These are phyloP conservation scores for Motacilla tschutschensis DNA, from an alignment of 2,113 vertebrate species.

Conservation along the genomic window DNA sequence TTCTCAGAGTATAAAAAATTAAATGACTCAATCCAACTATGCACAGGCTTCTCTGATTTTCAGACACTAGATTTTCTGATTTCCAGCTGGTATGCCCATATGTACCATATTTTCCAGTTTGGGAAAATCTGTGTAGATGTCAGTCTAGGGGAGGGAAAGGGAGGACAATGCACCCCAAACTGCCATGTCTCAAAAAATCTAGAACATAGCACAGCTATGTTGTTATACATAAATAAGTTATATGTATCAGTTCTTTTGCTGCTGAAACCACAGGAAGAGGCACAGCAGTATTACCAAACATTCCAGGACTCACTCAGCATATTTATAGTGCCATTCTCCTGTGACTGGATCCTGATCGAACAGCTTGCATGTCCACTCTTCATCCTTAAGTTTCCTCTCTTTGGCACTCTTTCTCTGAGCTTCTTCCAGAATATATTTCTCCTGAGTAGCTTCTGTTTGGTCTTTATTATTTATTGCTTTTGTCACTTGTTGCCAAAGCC, in stretches of 20 bases:
- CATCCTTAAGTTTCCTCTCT: conserved; percentile 88
- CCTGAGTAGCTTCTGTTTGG: conserved; percentile 95
- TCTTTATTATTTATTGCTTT: conserved; percentile 96
- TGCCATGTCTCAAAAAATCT: neutral
- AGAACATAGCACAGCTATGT: neutral
- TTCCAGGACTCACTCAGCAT: conserved; percentile 86
- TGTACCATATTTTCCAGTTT: neutral
- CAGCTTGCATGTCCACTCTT: conserved; percentile 88
- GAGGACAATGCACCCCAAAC: neutral
- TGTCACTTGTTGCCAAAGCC: conserved; percentile 96
- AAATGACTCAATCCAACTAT: neutral
- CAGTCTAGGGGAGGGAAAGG: neutral
- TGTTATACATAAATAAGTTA: neutral
- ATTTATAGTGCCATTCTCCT: conserved; percentile 96
- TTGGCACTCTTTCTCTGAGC: conserved; percentile 91
- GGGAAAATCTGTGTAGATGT: neutral
- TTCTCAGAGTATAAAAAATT: neutral
- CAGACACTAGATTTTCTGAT: neutral
- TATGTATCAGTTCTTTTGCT: neutral
- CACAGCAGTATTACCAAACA: neutral
- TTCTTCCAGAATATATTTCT: conserved; percentile 94
- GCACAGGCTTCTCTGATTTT: neutral
- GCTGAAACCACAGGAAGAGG: neutral
- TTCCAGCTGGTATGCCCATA: neutral
- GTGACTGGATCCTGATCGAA: conserved; percentile 91